Evolutionary conservation across 30 jellyfish, hydroid and myxozoan genomes (phyloP), one percentile per base, ranked within the genome.

Genomic region (Morbakka virulenta): DNA sequence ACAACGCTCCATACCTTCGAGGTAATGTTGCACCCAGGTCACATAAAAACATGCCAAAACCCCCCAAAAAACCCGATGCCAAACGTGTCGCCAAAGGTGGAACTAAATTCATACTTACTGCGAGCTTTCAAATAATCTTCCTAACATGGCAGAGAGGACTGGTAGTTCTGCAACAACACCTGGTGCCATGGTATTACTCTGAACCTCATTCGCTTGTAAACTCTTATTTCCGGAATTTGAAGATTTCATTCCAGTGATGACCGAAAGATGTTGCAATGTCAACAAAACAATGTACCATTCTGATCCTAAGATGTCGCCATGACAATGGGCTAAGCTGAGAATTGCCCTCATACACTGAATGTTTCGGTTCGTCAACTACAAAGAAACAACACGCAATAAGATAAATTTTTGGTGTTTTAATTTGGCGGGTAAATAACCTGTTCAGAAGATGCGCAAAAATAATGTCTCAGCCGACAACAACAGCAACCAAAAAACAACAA

Each of bases 301-400:
- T 21, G 95, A 72, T 41, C 98, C 95, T 33, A 91, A 90, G 0
- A 84, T 65, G 64, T 81, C 95, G 2, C 98, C 98, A 67, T 91
- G 96, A 51, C 98, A 91, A 85, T 91, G 98, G 2, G 98, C 96
- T 3, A 91, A 81, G 76, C 86, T 91, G 22, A 91, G 72, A 3
- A 91, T 35, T 14, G 98, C 95, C 3, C 98, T 87, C 98, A 91
- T 91, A 74, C 98, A 91, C 36, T 91, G 96, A 28, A 91, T 86
- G 74, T 91, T 91, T 81, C 85, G 85, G 23, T 80, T 89, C 6
- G 95, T 79, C 76, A 91, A 80, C 98, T 91, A 78, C 25, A 70
- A 79, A 13, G 32, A 0, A 68, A 50, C 0, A 6, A n/a, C n/a
- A n/a, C n/a, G n/a, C n/a, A n/a, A n/a, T n/a, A n/a, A n/a, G n/a